These are phyloP conservation scores for Pegoplata infirma DNA, from an alignment of 2,888 invertebrate genomes.

Conservation along the genomic window DNA sequence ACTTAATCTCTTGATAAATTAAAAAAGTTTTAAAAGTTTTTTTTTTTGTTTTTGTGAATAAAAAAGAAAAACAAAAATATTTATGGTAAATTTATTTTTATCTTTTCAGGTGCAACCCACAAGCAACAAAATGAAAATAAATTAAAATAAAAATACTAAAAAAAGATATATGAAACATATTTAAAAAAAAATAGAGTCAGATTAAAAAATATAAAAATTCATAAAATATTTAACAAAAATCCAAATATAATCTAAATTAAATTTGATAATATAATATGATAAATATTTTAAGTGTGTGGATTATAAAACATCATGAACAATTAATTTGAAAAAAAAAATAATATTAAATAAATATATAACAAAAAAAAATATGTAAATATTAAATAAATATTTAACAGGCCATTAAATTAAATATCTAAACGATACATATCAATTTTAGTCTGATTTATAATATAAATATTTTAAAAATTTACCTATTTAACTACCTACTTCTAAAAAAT, in stretches of 20 bases:
- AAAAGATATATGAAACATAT: background rate
- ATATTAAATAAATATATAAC: background rate
- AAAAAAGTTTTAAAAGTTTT: constrained; percentile 33
- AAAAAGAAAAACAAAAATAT: constrained; percentile 34
- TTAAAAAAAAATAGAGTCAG: background rate
- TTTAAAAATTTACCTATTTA: no score
- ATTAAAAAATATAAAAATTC: background rate
- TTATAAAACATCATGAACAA: background rate
- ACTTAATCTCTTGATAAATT: constrained; percentile 44
- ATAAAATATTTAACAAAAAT: background rate
- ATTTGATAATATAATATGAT: constrained; percentile 1
- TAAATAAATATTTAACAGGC: constrained; percentile 19
- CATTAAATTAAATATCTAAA: constrained; percentile 18
- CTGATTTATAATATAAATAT: constrained; percentile 47
- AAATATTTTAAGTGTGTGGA: background rate
- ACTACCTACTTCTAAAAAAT: no score
- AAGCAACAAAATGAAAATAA: background rate
- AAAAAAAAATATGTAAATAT: constrained; percentile 24
- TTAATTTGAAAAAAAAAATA: background rate
- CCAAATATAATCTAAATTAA: background rate
- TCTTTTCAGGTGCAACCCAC: constrained; percentile 39
- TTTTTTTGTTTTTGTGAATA: no score
- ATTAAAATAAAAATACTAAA: background rate
- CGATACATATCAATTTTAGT: constrained; percentile 59
- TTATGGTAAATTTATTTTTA: constrained; percentile 7